Base-by-base conservation (phyloP, 1,140 invertebrate species). In the Cydia pomonella region DNA sequence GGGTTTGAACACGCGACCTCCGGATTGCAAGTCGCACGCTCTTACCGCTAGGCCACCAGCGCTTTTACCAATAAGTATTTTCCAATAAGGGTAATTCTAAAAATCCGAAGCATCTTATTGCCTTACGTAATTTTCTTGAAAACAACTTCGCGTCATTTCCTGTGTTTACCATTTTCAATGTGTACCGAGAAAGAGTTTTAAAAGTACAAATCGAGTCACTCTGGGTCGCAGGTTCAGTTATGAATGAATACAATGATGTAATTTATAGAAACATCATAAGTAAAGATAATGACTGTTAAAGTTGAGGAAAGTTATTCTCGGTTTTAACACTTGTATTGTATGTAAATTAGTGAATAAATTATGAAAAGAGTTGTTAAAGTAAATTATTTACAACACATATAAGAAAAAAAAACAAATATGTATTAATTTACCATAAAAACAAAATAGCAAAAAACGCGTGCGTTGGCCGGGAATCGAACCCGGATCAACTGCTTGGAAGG, bases 401-500 rank as follows among this genome's bases (percentile, higher is more conserved):
- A 21, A 69, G 12, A 29, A 29, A 33, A 33, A 29, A 16, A 64
- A 1, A 27, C 33, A 1, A 16, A 66, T 18, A 12, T 23, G 5
- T 59, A 25, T 3, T 23, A 25, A 21, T 7, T 23, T 16, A 41
- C 18, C 27, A 69, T n/a, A 69, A 41, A 33, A 69, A 69, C 16
- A 73, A 81, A 66, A 5, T 66, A 44, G 64, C 64, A 86, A 85
- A n/a, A 88, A 84, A 79, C 82, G 81, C 84, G 87, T 96, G 96
- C 96, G 96, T 96, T 95, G 96, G 96, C 96, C 64, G 96, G 96
- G 97, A 98, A 96, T 97, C 96, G 97, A 98, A 97, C 97, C 96
- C 96, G 96, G 97, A 96, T 97, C 97, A 97, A 97, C 96, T 97
- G 97, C 96, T 97, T 97, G 96, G 96, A 97, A 97, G 94, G 94